These are phyloP conservation scores for Tringa solitaria DNA, from an alignment of 2,113 vertebrate genomes.

Conservation along the genomic window DNA sequence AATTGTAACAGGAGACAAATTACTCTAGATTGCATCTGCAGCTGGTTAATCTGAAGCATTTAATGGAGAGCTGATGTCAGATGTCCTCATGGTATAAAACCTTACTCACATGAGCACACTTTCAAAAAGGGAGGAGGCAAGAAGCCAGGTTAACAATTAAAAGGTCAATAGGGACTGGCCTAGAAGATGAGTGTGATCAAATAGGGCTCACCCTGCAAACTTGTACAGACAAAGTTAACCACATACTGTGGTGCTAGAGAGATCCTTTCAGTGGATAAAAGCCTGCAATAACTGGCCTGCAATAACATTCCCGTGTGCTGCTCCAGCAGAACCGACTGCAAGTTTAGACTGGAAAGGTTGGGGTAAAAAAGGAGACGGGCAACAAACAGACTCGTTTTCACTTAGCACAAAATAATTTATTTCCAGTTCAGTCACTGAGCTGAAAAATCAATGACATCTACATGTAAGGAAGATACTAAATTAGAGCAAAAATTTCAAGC, in stretches of 20 bases:
- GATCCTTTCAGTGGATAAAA: not conserved
- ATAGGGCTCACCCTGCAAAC: not conserved
- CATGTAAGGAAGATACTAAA: not conserved
- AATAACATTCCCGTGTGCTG: not conserved
- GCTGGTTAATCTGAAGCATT: not conserved
- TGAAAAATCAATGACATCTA: not conserved
- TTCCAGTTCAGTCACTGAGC: not conserved
- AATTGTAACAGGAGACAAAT: not conserved
- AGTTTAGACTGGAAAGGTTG: not conserved
- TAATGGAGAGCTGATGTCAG: not conserved
- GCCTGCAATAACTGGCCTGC: not conserved
- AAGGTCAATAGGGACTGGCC: not conserved
- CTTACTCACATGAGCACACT: not conserved
- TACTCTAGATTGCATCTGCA: not conserved
- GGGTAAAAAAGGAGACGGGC: rapidly evolving
- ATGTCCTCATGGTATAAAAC: not conserved
- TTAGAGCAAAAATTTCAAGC: not conserved
- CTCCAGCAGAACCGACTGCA: not conserved
- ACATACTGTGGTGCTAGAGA: rapidly evolving
- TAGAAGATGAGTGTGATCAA: not conserved
- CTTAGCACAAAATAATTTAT: not conserved
- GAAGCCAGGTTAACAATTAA: not conserved
- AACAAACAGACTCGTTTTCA: not conserved
- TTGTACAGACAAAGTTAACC: not conserved
- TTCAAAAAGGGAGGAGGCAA: not conserved